These are phyloP conservation scores for Egretta garzetta DNA, from an alignment of 2,113 vertebrate species.

Conservation along the genomic window DNA sequence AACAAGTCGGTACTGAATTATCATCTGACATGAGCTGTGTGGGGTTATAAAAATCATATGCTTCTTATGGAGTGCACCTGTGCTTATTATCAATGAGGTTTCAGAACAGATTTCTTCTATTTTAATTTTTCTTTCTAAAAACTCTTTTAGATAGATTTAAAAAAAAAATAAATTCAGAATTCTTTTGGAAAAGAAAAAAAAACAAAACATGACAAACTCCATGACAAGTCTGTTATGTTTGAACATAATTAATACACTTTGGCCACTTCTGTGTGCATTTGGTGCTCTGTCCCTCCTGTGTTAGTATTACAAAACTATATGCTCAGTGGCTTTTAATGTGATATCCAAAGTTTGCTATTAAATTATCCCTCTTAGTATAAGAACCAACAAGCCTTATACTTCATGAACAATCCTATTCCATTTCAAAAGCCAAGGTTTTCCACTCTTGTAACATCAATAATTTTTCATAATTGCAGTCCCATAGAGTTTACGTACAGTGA, in stretches of 20 bases:
- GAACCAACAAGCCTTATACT: neutral
- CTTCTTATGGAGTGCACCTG: neutral
- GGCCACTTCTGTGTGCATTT: neutral
- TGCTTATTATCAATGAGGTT: neutral
- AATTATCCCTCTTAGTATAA: neutral
- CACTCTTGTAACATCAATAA: neutral
- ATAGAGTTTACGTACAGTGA: neutral
- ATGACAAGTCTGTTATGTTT: neutral
- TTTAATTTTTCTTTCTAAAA: neutral
- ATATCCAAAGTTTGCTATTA: neutral
- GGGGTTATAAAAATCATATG: neutral
- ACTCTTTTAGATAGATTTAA: neutral
- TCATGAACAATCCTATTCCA: neutral
- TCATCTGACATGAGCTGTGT: neutral
- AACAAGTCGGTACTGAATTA: constrained; percentile 17
- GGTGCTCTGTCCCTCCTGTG: neutral
- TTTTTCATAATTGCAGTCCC: neutral
- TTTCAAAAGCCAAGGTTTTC: neutral
- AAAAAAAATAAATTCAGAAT: neutral
- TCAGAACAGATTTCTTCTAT: neutral
- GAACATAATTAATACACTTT: constrained; percentile 7
- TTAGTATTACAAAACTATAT: neutral
- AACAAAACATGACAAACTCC: accelerated
- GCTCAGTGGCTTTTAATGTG: neutral
- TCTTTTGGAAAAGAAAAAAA: neutral